Evolutionary conservation across 2,797 vertebrate species (phyloP).

Genomic region (Dendrocincla fuliginosa): DNA sequence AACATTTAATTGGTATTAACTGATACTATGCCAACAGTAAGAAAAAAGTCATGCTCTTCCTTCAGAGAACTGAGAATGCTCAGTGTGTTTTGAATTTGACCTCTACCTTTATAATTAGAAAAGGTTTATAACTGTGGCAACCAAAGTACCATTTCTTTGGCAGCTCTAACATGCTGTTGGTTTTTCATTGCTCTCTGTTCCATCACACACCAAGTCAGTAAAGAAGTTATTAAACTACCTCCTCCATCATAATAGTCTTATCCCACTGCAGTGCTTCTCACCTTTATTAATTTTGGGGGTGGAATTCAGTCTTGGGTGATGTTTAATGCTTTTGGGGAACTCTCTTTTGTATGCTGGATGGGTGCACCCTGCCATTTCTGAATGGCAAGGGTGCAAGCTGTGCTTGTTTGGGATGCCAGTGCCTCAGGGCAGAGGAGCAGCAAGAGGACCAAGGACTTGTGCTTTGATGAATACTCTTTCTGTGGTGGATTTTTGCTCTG

Average conservation of each 20-base stretch:
- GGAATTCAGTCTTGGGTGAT: background rate
- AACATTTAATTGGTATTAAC: constrained; percentile 35
- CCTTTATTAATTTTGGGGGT: background rate
- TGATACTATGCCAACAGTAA: background rate
- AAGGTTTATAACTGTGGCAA: background rate
- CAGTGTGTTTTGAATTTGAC: background rate
- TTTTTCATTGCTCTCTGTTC: background rate
- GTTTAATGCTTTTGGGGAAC: background rate
- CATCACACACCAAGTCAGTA: background rate
- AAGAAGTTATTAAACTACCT: background rate
- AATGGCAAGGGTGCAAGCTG: rapidly evolving
- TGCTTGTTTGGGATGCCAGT: background rate
- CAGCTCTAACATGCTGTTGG: background rate
- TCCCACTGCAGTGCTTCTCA: background rate
- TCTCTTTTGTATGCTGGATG: background rate
- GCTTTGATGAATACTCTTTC: background rate
- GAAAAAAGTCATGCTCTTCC: background rate
- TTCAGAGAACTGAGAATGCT: background rate
- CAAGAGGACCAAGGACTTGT: background rate
- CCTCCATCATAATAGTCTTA: background rate
- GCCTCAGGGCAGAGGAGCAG: background rate
- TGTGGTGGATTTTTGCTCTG: background rate
- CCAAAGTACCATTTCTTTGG: background rate
- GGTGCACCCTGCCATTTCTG: background rate
- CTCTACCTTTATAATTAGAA: background rate